A percentile compares a stretch with the other conserved stretches of the same genome.
phyloP scores from a whole-genome alignment of 2,888 invertebrate species.

The Campoletis raptor region DNA sequence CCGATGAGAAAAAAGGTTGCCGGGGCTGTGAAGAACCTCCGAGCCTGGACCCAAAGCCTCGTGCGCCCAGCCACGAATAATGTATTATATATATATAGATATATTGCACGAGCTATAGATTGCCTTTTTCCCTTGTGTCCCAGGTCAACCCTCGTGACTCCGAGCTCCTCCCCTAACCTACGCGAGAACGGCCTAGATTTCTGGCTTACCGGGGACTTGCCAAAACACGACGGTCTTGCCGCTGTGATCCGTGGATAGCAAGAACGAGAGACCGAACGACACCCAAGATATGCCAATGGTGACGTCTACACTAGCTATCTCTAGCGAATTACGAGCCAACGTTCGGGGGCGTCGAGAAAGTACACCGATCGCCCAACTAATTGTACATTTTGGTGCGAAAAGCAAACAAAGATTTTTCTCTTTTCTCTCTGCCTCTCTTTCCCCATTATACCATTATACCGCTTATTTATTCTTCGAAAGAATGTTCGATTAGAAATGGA shows the following conservation, averaged over 20 bases:
- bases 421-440: background rate
- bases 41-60: conserved; percentile 46
- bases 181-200: conserved; percentile 56
- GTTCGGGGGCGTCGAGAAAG: background rate
- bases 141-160: conserved; percentile 50
- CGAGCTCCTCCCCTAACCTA: conserved; percentile 39
- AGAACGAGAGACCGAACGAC: background rate
- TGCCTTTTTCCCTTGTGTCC: conserved; percentile 48
- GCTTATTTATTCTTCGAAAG: background rate
- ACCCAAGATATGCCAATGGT: background rate
- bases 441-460: background rate
- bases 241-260: background rate
- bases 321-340: too few relatives aligned
- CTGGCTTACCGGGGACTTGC: conserved; percentile 49
- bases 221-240: conserved; percentile 38
- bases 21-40: conserved; percentile 22
- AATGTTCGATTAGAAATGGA: too few relatives aligned
- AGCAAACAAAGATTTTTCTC: conserved; percentile 24
- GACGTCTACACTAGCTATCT: background rate
- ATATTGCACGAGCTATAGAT: background rate
- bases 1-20: conserved; percentile 54
- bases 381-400: background rate
- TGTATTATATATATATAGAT: conserved; percentile 17
- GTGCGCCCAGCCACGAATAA: conserved; percentile 7
- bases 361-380: conserved; percentile 24